Evolutionary conservation across 2,113 vertebrate genomes (phyloP), one percentile per base, ranked within the genome.

Genomic region (Clarias batrachus): DNA sequence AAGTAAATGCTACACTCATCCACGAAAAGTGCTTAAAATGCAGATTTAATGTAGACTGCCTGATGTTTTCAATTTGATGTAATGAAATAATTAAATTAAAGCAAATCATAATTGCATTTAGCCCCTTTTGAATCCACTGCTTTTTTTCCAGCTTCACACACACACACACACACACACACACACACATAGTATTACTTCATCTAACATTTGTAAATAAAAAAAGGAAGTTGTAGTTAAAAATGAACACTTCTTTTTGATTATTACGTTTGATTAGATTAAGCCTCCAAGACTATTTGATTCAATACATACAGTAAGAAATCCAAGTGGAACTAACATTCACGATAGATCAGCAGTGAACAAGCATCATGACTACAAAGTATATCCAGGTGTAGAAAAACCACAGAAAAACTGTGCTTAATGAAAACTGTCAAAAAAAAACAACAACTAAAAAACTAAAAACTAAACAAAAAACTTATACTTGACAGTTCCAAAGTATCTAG

Each of bases 21-120:
- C 25, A 52, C 19, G 56, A 2, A 63, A 65, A 27, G 70, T n/a
- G 27, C 48, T 57, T 76, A 16, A 41, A 11, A 63, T 27, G 83
- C 83, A 85, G 73, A 77, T 77, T 77, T 4, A 62, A 37, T n/a
- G 3, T 57, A 63, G 70, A 59, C 9, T 2, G 27, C 5, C 54
- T 73, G 21, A 84, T 74, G 71, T 63, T 62, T 65, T 62, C 73
- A 65, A 56, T 85, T 66, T 52, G 60, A 33, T 2, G 23, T 23
- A 78, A 78, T 56, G 1, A 76, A 65, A 78, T 85, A 85, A 85
- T 85, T 33, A 23, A 57, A 41, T 85, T 85, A 85, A 23, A 81
- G 48, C 13, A 4, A 52, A 56, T 16, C 48, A 52, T 85, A 85
- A 85, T 56, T 78, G 27, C 33, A 85, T 85, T 52, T 11, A 63